phyloP scores from a whole-genome alignment of 37 sponge, comb jelly and placozoan genomes.

The Axinella damicornis region DNA sequence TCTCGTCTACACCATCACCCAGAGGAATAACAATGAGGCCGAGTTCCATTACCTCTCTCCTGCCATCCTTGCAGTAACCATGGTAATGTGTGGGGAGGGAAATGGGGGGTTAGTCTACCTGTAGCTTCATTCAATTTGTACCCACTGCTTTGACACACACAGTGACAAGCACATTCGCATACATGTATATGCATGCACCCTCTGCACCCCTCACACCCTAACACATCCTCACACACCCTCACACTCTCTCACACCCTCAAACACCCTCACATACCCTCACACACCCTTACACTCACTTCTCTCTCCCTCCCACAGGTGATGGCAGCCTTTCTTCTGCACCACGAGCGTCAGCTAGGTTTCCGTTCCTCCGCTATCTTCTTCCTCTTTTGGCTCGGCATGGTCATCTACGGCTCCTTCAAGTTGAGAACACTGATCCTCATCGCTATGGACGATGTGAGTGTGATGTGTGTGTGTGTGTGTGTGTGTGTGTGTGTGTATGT shows the following conservation, averaged over 20 bases:
- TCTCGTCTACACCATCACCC: conserved; percentile 47
- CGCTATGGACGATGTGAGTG: conserved; percentile 45
- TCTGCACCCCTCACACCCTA: background rate
- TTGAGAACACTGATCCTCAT: conserved; percentile 64
- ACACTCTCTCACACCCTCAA: background rate
- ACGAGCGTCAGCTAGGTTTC: conserved; percentile 51
- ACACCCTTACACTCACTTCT: background rate
- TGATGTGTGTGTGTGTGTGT: too few relatives aligned
- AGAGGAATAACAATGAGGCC: conserved; percentile 2
- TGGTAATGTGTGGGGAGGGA: conserved; percentile 44
- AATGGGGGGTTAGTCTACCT: too few relatives aligned
- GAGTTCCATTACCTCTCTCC: conserved; percentile 69
- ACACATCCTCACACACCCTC: too few relatives aligned
- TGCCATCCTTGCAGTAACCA: conserved; percentile 42
- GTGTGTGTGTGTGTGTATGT: too few relatives aligned
- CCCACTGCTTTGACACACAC: too few relatives aligned
- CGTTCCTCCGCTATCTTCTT: conserved; percentile 69
- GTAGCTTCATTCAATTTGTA: too few relatives aligned
- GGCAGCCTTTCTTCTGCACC: conserved; percentile 37
- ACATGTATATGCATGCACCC: too few relatives aligned
- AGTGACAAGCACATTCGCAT: too few relatives aligned
- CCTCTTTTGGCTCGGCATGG: conserved; percentile 78
- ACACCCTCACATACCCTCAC: background rate
- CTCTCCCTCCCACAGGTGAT: conserved; percentile 43
- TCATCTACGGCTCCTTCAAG: conserved; percentile 63